Evolutionary conservation across 2,113 vertebrate genomes (phyloP).

Genomic region (Phrynosoma blainvillii): DNA sequence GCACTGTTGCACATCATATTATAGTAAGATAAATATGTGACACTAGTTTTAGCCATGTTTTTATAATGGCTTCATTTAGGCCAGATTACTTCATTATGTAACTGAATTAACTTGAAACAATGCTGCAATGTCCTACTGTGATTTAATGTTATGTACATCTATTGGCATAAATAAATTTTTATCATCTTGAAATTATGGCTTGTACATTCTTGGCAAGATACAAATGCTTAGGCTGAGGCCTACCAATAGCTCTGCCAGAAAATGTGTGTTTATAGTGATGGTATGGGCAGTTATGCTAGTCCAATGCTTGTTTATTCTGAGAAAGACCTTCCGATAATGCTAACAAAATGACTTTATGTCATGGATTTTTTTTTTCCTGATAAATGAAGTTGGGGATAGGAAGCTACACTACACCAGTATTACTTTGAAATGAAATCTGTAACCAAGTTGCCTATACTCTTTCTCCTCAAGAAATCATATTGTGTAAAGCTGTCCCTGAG

Average conservation of each 20-base stretch:
- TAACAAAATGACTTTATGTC: background rate
- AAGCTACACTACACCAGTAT: too few relatives aligned
- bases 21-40: background rate
- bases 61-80: conserved; percentile 4
- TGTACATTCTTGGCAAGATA: background rate
- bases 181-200: background rate
- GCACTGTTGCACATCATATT: background rate
- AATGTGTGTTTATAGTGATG: background rate
- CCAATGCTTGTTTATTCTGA: background rate
- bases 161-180: background rate
- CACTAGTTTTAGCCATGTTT: background rate
- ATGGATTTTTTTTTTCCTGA: background rate
- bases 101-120: background rate
- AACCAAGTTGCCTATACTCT: background rate
- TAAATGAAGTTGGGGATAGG: background rate
- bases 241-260: background rate
- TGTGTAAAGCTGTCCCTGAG: background rate
- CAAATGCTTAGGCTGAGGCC: background rate
- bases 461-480: background rate
- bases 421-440: background rate
- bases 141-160: background rate
- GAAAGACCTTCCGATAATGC: background rate
- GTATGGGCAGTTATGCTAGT: background rate
- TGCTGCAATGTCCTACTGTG: background rate
- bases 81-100: conserved; percentile 7